Percentiles rank a stretch among this genome's conserved stretches.
Evolutionary conservation across 1,140 invertebrate species (phyloP).

Genomic region (Rhyzopertha dominica): DNA sequence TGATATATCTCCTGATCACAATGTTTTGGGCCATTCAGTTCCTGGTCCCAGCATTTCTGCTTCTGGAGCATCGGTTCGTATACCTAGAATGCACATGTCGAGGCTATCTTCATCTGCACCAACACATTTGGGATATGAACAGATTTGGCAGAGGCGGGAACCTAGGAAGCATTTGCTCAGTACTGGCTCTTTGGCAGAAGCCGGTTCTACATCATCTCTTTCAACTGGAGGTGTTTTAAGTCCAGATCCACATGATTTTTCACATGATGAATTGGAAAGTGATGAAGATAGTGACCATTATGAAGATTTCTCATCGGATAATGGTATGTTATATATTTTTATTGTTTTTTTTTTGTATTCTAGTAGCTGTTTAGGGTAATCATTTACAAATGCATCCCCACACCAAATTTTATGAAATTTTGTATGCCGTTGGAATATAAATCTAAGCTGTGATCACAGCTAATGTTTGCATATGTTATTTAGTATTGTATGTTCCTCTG

Average conservation of each 20-base stretch:
- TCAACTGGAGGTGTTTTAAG: slow-evolving; percentile 78
- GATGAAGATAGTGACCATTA: slow-evolving; percentile 77
- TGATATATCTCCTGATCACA: slow-evolving; percentile 50
- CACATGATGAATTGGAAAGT: slow-evolving; percentile 75
- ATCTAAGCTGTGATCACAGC: no score
- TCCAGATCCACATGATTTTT: slow-evolving; percentile 73
- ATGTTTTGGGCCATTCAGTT: slow-evolving; percentile 55
- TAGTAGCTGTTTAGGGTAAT: neutral
- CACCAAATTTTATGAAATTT: no score
- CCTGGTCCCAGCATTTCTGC: slow-evolving; percentile 36
- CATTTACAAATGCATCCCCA: neutral
- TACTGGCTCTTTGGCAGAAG: slow-evolving; percentile 78
- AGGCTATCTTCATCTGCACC: slow-evolving; percentile 77
- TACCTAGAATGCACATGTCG: slow-evolving; percentile 45
- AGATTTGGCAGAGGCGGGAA: slow-evolving; percentile 79
- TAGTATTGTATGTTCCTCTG: no score
- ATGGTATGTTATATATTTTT: slow-evolving; percentile 49
- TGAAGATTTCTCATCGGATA: slow-evolving; percentile 78
- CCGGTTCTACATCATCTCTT: slow-evolving; percentile 79
- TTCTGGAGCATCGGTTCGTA: slow-evolving; percentile 20
- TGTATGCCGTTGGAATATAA: no score
- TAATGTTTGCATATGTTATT: no score
- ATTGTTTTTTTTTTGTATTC: slow-evolving; percentile 1
- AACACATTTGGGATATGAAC: slow-evolving; percentile 71
- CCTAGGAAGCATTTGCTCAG: slow-evolving; percentile 81